phyloP scores from a whole-genome alignment of 2,888 invertebrate genomes.

The Polymixis flavicincta region DNA sequence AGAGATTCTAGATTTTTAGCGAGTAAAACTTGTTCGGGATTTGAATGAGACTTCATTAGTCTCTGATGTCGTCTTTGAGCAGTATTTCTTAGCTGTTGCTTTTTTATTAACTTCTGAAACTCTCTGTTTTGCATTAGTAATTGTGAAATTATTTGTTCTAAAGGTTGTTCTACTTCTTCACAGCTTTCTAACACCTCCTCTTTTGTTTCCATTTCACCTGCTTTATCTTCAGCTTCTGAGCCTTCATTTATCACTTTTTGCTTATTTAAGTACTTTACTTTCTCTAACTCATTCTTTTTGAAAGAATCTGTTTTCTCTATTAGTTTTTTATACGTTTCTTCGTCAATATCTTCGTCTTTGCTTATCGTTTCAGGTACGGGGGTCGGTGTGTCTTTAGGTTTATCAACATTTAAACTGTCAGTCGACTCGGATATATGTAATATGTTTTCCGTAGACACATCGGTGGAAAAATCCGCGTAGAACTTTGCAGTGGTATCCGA shows the following conservation, averaged over 20 bases:
- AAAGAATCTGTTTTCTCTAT: conserved; percentile 90
- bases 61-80: conserved; percentile 90
- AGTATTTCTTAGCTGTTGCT: conserved; percentile 91
- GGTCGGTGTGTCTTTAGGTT: conserved; percentile 72
- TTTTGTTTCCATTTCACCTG: conserved; percentile 69
- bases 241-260: conserved; percentile 88
- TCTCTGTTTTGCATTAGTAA: conserved; percentile 95
- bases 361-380: conserved; percentile 77
- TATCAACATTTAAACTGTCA: conserved; percentile 90
- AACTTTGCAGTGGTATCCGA: conserved; percentile 91
- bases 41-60: conserved; percentile 89
- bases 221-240: conserved; percentile 83
- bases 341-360: conserved; percentile 87
- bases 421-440: conserved; percentile 92
- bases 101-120: conserved; percentile 94
- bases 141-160: conserved; percentile 95
- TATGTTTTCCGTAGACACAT: conserved; percentile 91
- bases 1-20: conserved; percentile 79
- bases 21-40: conserved; percentile 87
- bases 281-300: conserved; percentile 89
- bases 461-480: conserved; percentile 92
- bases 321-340: conserved; percentile 87
- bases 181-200: conserved; percentile 76
- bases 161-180: conserved; percentile 89
- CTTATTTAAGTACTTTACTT: conserved; percentile 87